phyloP scores from a whole-genome alignment of 2,888 invertebrate genomes.

The Amphimallon solstitiale region DNA sequence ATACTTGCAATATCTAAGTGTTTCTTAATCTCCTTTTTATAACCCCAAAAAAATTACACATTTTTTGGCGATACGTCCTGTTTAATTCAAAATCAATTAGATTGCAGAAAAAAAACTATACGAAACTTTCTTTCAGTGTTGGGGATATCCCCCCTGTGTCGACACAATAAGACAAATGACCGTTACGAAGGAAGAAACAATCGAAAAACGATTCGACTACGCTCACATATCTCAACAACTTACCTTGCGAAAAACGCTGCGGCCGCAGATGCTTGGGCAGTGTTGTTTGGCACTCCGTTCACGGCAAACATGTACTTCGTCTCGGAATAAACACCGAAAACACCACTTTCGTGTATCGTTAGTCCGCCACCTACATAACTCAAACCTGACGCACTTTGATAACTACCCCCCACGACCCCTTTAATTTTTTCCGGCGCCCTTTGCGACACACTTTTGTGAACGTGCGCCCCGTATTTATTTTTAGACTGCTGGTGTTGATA shows the following conservation, averaged over 20 bases:
- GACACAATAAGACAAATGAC: slow-evolving; percentile 32
- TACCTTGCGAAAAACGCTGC: slow-evolving; percentile 72
- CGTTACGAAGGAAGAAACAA: slow-evolving; percentile 13
- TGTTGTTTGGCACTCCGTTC: slow-evolving; percentile 65
- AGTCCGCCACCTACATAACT: slow-evolving; percentile 46
- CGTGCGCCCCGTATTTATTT: slow-evolving; percentile 41
- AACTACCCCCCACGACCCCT: slow-evolving; percentile 43
- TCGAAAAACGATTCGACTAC: slow-evolving; percentile 4
- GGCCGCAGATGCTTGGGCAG: slow-evolving; percentile 68
- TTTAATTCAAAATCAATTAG: slow-evolving; percentile 31
- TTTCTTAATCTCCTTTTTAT: too few species aligned
- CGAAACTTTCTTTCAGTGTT: slow-evolving; percentile 9
- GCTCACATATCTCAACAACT: slow-evolving; percentile 48
- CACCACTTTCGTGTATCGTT: slow-evolving; percentile 51
- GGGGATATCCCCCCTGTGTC: neutral
- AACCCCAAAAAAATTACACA: too few species aligned
- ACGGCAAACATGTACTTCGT: slow-evolving; percentile 68
- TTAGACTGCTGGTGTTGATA: slow-evolving; percentile 42
- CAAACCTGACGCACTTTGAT: slow-evolving; percentile 48
- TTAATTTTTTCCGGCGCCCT: slow-evolving; percentile 45
- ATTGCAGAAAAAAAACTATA: slow-evolving; percentile 1
- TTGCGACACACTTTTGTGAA: slow-evolving; percentile 41
- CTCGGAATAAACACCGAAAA: slow-evolving; percentile 62
- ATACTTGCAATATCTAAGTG: too few species aligned
- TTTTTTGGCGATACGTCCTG: slow-evolving; percentile 3